Percentiles rank a stretch among this genome's conserved stretches.
Evolutionary conservation across 2,888 invertebrate species (phyloP).

Genomic region (Alsophila aescularia): DNA sequence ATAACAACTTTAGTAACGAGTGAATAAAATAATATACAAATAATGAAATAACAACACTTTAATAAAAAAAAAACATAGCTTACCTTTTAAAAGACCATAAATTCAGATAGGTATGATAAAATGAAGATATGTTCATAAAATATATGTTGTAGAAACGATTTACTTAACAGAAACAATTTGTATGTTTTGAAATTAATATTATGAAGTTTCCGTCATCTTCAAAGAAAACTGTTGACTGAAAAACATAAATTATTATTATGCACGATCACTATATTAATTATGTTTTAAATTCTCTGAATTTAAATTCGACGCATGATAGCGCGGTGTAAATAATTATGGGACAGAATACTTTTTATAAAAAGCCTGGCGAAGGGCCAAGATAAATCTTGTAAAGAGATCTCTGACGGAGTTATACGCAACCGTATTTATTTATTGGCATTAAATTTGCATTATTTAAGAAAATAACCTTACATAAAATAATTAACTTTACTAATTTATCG

Average conservation of each 20-base stretch:
- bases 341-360: constrained; percentile 7
- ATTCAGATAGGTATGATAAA: constrained; percentile 3
- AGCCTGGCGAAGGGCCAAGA: constrained; percentile 8
- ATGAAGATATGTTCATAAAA: background rate
- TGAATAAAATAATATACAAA: background rate
- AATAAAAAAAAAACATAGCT: background rate
- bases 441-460: too few relatives aligned
- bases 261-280: constrained; percentile 6
- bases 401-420: background rate
- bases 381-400: constrained; percentile 11
- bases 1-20: too few relatives aligned
- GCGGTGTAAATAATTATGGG: too few relatives aligned
- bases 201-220: background rate
- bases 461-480: too few relatives aligned
- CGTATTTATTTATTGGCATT: background rate
- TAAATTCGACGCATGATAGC: constrained; percentile 6
- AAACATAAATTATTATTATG: background rate
- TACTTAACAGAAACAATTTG: too few relatives aligned
- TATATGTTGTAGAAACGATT: too few relatives aligned
- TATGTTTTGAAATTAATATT: background rate
- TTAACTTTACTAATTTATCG: too few relatives aligned
- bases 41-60: background rate
- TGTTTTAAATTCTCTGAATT: constrained; percentile 9
- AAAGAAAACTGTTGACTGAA: background rate
- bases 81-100: constrained; percentile 4